These are phyloP conservation scores for Leptarthrus brevirostris DNA, from an alignment of 2,888 invertebrate species.

Conservation along the genomic window DNA sequence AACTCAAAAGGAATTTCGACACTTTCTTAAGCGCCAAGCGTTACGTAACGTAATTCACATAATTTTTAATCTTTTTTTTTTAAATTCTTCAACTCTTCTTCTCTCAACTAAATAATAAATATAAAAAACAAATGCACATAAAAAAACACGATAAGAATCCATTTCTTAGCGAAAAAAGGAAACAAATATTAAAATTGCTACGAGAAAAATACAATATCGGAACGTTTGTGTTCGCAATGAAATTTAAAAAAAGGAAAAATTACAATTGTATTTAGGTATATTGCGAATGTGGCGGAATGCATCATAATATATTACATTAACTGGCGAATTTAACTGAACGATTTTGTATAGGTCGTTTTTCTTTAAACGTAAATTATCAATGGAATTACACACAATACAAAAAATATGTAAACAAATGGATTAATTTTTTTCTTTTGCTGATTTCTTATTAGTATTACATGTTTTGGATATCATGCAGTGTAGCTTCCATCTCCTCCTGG, in stretches of 20 bases:
- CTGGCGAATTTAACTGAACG: slow-evolving; percentile 12
- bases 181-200: background rate
- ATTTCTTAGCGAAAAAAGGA: slow-evolving; percentile 21
- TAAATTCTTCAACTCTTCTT: too few species aligned
- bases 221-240: too few species aligned
- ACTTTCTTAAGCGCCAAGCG: slow-evolving; percentile 31
- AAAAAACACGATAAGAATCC: slow-evolving; percentile 19
- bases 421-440: slow-evolving; percentile 52
- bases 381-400: slow-evolving; percentile 35
- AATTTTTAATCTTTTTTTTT: slow-evolving; percentile 14
- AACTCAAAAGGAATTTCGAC: slow-evolving; percentile 10
- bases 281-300: slow-evolving; percentile 31
- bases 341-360: slow-evolving; percentile 6
- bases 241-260: background rate
- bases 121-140: slow-evolving; percentile 42
- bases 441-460: slow-evolving; percentile 76
- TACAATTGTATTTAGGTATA: slow-evolving; percentile 2
- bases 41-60: slow-evolving; percentile 29
- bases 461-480: slow-evolving; percentile 98
- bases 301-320: slow-evolving; percentile 39
- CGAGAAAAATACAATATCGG: slow-evolving; percentile 12
- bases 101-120: slow-evolving; percentile 42
- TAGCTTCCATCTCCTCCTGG: slow-evolving; percentile 98
- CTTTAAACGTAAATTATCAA: slow-evolving; percentile 39
- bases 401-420: slow-evolving; percentile 45